Evolutionary conservation across 2,888 invertebrate species (phyloP).

Genomic region (Iphiclides podalirius): DNA sequence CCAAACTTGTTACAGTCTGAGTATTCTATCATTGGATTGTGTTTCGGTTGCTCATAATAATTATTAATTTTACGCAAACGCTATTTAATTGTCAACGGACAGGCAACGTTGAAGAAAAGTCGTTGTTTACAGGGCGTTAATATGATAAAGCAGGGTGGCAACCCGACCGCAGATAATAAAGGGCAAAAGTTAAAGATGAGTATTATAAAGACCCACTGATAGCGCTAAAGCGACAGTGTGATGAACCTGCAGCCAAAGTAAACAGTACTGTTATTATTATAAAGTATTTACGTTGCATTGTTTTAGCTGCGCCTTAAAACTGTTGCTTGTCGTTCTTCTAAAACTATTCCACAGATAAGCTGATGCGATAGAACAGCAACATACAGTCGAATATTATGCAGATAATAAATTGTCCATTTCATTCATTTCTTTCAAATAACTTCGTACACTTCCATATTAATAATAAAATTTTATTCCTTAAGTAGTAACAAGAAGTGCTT

Average conservation of each 20-base stretch:
- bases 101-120: constrained; percentile 51
- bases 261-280: constrained; percentile 49
- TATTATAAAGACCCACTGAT: constrained; percentile 52
- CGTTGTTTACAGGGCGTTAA: constrained; percentile 51
- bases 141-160: constrained; percentile 65
- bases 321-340: constrained; percentile 13
- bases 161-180: constrained; percentile 55
- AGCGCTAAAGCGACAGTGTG: constrained; percentile 59
- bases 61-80: no score
- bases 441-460: no score
- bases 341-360: not conserved
- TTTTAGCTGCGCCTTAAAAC: constrained; percentile 35
- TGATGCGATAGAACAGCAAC: not conserved
- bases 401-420: no score
- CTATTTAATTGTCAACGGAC: constrained; percentile 57
- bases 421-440: no score
- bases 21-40: no score
- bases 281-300: constrained; percentile 30
- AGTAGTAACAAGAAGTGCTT: no score
- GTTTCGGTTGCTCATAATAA: no score
- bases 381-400: no score
- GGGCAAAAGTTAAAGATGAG: constrained; percentile 70
- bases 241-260: constrained; percentile 59
- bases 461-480: no score
- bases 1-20: no score